Percentiles rank a stretch among this genome's conserved stretches.
Evolutionary conservation across 1,140 invertebrate genomes (phyloP).

Genomic region (Anoplophora glabripennis): DNA sequence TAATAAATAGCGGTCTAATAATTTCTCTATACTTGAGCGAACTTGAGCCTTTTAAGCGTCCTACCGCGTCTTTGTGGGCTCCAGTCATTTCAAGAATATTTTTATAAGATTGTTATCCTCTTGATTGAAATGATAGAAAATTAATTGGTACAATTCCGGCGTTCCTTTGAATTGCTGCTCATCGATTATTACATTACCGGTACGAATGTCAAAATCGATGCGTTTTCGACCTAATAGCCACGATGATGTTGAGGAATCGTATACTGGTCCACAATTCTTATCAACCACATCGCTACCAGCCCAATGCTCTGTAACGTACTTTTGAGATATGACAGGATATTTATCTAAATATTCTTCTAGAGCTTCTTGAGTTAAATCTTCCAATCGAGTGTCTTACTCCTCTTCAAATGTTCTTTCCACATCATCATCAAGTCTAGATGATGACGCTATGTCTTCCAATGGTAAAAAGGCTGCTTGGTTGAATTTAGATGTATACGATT

Average conservation of each 20-base stretch:
- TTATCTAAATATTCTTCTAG: constrained; percentile 1
- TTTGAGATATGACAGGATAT: constrained; percentile 4
- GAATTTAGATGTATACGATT: background rate
- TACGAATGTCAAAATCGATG: constrained; percentile 8
- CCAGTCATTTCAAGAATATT: constrained; percentile 32
- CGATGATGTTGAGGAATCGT: constrained; percentile 8
- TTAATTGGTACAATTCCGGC: constrained; percentile 25
- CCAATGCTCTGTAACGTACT: background rate
- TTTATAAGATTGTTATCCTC: constrained; percentile 32
- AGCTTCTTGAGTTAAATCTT: background rate
- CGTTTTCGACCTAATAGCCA: constrained; percentile 3
- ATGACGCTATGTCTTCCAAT: background rate
- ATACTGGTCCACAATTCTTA: constrained; percentile 5
- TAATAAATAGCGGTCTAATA: constrained; percentile 22
- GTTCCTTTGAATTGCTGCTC: constrained; percentile 11
- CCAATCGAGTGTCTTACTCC: background rate
- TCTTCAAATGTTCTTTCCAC: background rate
- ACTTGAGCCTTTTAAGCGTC: constrained; percentile 23
- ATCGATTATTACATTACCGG: constrained; percentile 1
- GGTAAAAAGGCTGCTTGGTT: background rate
- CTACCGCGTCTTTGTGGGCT: constrained; percentile 26
- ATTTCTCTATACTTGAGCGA: constrained; percentile 25
- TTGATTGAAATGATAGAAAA: constrained; percentile 29
- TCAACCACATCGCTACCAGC: background rate
- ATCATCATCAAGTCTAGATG: background rate